Base-by-base conservation (phyloP, 2,113 vertebrate species). In the Carollia perspicillata region DNA sequence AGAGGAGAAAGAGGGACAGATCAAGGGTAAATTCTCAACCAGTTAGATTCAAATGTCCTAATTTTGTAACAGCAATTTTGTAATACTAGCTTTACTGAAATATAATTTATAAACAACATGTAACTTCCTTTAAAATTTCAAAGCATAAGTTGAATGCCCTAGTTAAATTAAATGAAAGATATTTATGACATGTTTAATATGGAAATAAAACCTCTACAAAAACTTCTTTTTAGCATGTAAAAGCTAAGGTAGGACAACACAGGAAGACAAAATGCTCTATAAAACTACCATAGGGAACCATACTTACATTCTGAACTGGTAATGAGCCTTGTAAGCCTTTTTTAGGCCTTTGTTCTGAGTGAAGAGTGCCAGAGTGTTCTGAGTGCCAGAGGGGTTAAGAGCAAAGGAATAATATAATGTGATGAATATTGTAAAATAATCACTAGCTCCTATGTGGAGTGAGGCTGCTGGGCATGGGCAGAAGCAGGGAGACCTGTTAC, bases 51-150 rank as follows among this genome's bases (percentile, higher is more conserved):
- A 68, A 9, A 60, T 40, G 37, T 83, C 20, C 11, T 80, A 30
- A 68, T 65, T 91, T 89, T 89, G 49, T 77, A 65, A 65, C 23
- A 80, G 49, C 66, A 69, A 28, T 81, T 85, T 74, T 89, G 9
- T 53, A 66, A 63, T 88, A 42, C 35, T 8, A 11, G 6, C 30
- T 68, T 78, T 88, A 28, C 26, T 53, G n/a, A 89, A 94, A 65
- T 92, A n/a, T 18, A 92, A 75, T 81, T 80, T 20, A 68, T 66
- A 68, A 26, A 83, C 75, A 8, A 55, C 71, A 18, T 49, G 5
- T 90, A 68, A 63, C 28, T 23, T 86, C 33, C 81, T 89, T 94
- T n/a, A 81, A 92, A 47, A 8, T 90, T 93, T 96, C n/a, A 28
- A 80, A 92, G 33, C 86, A 72, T 33, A 90, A 81, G 13, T 89